Percentiles rank a stretch among this genome's conserved stretches.
Evolutionary conservation across 2,888 invertebrate genomes (phyloP).

Genomic region (Teleogryllus oceanicus): DNA sequence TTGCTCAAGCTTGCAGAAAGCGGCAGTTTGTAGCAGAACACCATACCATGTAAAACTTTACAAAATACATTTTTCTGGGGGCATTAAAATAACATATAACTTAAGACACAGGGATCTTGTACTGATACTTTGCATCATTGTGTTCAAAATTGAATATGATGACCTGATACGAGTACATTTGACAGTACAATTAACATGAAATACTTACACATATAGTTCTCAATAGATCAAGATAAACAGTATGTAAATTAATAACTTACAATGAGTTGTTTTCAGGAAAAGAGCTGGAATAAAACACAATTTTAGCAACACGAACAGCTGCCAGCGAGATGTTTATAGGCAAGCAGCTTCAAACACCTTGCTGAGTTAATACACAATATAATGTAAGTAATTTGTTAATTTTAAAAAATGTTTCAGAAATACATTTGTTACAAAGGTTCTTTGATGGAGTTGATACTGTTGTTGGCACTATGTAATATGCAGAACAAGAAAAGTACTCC

Average conservation of each 20-base stretch:
- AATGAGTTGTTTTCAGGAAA: neutral
- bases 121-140: neutral
- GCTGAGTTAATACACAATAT: neutral
- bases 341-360: slow-evolving; percentile 6
- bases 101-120: slow-evolving; percentile 1
- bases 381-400: neutral
- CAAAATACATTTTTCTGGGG: slow-evolving; percentile 11
- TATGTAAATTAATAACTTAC: neutral
- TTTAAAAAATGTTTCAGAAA: neutral
- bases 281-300: slow-evolving; percentile 6
- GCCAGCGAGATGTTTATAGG: neutral
- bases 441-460: neutral
- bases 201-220: neutral
- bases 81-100: slow-evolving; percentile 7
- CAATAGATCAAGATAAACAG: neutral
- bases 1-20: slow-evolving; percentile 10
- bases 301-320: neutral
- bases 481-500: neutral
- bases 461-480: slow-evolving; percentile 1
- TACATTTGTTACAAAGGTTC: neutral
- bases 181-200: neutral
- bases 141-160: slow-evolving; percentile 10
- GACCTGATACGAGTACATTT: neutral
- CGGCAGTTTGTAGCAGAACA: slow-evolving; percentile 18
- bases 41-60: neutral